phyloP scores from a whole-genome alignment of 2,888 invertebrate genomes.

The Lissonota sp. region DNA sequence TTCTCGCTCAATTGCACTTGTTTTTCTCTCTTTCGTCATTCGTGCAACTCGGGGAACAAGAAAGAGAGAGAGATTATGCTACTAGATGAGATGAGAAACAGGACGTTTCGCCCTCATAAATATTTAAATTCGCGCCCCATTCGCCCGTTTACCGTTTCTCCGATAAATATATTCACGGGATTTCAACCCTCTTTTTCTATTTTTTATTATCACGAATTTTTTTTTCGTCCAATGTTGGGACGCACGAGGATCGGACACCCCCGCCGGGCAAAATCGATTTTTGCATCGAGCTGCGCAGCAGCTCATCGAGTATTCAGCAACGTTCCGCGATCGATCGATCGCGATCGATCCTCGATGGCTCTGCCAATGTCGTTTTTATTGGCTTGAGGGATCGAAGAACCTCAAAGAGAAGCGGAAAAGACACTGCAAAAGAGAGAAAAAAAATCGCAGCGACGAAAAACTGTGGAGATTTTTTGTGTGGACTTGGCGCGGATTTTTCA shows the following conservation, averaged over 20 bases:
- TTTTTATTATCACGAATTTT: too few species aligned
- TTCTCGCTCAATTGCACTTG: not conserved
- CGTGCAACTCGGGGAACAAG: constrained; percentile 28
- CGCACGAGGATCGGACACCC: not conserved
- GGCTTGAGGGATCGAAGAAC: not conserved
- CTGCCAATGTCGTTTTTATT: constrained; percentile 3
- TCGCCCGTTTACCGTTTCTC: constrained; percentile 18
- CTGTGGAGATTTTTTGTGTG: too few species aligned
- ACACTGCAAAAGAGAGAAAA: too few species aligned
- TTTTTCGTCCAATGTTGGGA: not conserved
- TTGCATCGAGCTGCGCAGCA: constrained; percentile 65
- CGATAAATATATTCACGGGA: constrained; percentile 12
- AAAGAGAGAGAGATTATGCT: constrained; percentile 60
- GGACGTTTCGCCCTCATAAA: constrained; percentile 41
- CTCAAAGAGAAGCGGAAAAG: too few species aligned
- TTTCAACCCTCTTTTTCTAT: not conserved
- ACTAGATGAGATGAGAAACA: constrained; percentile 58
- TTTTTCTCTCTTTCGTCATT: not conserved
- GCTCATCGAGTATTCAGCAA: constrained; percentile 79
- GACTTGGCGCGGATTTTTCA: too few species aligned
- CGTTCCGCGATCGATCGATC: constrained; percentile 72
- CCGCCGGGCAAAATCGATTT: constrained; percentile 47
- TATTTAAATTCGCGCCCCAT: constrained; percentile 40
- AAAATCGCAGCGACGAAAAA: not conserved
- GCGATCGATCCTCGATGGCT: too few species aligned